Evolutionary conservation across 2,113 vertebrate species (phyloP).

Genomic region (Rattus norvegicus): DNA sequence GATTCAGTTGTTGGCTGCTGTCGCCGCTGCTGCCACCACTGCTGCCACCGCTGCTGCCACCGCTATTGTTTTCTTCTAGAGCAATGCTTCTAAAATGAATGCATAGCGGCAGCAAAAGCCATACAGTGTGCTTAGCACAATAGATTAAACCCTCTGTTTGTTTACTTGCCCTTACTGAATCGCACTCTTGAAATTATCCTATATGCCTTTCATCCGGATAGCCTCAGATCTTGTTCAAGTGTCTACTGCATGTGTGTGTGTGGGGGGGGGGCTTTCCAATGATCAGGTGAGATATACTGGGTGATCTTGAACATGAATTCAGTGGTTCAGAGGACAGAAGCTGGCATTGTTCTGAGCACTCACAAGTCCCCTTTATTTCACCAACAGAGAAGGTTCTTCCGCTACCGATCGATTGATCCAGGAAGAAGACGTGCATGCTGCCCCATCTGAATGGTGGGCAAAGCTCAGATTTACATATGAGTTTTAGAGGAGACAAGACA

Average conservation of each 20-base stretch:
- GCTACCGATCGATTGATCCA: not conserved
- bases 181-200: not conserved
- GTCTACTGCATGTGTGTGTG: not conserved
- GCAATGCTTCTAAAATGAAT: not conserved
- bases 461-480: not conserved
- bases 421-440: not conserved
- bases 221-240: not conserved
- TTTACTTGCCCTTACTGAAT: not conserved
- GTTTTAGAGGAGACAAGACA: not conserved
- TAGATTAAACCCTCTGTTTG: not conserved
- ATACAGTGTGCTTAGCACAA: not conserved
- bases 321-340: not conserved
- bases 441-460: not conserved
- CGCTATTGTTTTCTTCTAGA: not conserved
- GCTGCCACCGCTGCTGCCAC: not conserved
- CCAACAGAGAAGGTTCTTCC: not conserved
- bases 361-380: not conserved
- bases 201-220: not conserved
- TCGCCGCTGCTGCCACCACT: not conserved
- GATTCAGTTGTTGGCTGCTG: conserved; percentile 5
- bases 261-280: not conserved
- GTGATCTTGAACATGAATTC: not conserved
- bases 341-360: not conserved
- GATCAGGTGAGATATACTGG: not conserved
- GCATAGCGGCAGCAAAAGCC: not conserved